Conservation (phyloP, 2,888 invertebrate species). For the Cosmorhoe ocellata region DNA sequence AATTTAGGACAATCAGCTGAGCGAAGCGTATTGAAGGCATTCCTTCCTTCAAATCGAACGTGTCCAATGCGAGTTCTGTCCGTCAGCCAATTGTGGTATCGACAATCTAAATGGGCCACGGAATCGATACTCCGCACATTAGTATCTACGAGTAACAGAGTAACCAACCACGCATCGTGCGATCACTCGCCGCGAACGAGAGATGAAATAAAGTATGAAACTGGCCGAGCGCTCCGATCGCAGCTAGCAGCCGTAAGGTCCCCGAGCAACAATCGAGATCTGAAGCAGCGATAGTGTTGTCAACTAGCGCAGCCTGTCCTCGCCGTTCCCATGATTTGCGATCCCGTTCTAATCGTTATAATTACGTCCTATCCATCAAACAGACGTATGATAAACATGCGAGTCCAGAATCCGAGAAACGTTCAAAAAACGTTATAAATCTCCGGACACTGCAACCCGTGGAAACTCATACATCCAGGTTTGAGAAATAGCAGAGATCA, state of each 20-base stretch:
- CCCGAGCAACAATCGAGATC: conserved; percentile 76
- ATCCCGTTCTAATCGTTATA: conserved; percentile 78
- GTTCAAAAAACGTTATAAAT: conserved; percentile 62
- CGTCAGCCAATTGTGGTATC: conserved; percentile 70
- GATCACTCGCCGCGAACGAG: conserved; percentile 63
- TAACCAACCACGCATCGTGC: conserved; percentile 63
- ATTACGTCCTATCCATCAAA: conserved; percentile 78
- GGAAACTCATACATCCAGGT: conserved; percentile 40
- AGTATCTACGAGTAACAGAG: conserved; percentile 46
- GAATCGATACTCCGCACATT: conserved; percentile 65
- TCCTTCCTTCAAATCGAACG: conserved; percentile 60
- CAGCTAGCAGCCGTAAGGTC: conserved; percentile 49
- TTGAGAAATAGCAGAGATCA: conserved; percentile 77
- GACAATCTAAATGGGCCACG: conserved; percentile 74
- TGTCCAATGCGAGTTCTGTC: conserved; percentile 61
- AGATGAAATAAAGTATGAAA: conserved; percentile 73
- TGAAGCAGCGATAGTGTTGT: conserved; percentile 70
- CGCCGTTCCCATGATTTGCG: conserved; percentile 79
- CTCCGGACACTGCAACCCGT: conserved; percentile 41
- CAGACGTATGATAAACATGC: conserved; percentile 70
- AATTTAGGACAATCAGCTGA: conserved; percentile 55
- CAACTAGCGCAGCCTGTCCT: conserved; percentile 73
- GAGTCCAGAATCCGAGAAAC: conserved; percentile 56
- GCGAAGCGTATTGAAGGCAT: conserved; percentile 51
- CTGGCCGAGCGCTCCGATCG: conserved; percentile 47